Conservation (phyloP, 2,113 vertebrate genomes). For the Notiomystis cincta region DNA sequence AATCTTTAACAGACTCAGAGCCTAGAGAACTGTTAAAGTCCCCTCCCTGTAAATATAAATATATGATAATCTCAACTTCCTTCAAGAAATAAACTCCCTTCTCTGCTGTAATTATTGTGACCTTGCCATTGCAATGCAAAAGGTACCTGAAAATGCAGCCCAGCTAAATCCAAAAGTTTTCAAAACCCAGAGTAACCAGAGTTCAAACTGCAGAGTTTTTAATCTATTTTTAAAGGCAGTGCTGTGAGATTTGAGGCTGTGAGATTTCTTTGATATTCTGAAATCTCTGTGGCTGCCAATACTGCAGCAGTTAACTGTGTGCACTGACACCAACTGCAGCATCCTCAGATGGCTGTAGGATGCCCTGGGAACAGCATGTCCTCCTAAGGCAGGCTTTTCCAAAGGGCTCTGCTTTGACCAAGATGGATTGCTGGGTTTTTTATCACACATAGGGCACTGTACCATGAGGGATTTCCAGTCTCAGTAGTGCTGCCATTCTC, state of each 20-base stretch:
- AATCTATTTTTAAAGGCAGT: not conserved
- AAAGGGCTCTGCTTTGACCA: not conserved
- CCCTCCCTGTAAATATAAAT: not conserved
- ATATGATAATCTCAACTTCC: not conserved
- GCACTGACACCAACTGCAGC: not conserved
- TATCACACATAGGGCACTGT: not conserved
- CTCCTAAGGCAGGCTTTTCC: not conserved
- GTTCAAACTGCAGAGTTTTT: not conserved
- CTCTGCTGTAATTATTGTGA: not conserved
- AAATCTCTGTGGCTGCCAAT: not conserved
- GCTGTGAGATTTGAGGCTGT: not conserved
- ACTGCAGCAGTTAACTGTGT: not conserved
- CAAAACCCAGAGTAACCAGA: not conserved
- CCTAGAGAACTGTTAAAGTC: not conserved
- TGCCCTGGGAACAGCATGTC: not conserved
- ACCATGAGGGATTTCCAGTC: fast-evolving
- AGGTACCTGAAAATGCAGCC: not conserved
- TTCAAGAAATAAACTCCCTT: not conserved
- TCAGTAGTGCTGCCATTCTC: not conserved
- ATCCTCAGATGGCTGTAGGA: not conserved
- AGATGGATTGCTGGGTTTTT: not conserved
- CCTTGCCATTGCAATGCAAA: not conserved
- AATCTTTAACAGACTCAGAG: not conserved
- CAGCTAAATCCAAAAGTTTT: not conserved
- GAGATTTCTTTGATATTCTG: not conserved